A percentile compares a stretch with the other conserved stretches of the same genome.
These are phyloP conservation scores for Neoniphon sammara DNA, from an alignment of 2,797 vertebrate species.

Conservation along the genomic window DNA sequence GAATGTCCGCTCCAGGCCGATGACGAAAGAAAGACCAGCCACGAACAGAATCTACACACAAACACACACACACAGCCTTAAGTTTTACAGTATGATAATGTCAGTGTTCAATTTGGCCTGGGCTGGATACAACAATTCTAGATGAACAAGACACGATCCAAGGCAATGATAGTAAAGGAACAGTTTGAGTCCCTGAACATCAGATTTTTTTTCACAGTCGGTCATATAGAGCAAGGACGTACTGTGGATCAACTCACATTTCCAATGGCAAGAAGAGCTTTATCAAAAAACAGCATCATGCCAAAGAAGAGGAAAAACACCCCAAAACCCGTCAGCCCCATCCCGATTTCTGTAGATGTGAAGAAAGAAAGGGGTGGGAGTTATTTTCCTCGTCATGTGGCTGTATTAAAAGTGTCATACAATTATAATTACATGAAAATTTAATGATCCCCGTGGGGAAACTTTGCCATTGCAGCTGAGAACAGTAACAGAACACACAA, in stretches of 20 bases:
- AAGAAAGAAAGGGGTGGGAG: constrained; percentile 11
- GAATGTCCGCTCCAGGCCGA: constrained; percentile 96
- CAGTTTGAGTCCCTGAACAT: not conserved
- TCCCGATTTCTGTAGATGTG: constrained; percentile 72
- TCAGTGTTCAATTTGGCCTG: not conserved
- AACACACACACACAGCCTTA: not conserved
- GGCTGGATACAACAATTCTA: not conserved
- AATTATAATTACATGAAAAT: not conserved
- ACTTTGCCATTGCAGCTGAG: not conserved
- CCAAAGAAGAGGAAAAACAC: constrained; percentile 75
- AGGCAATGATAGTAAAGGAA: too few species aligned
- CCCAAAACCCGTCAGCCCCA: constrained; percentile 79
- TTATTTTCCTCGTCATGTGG: not conserved
- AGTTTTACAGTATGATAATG: not conserved
- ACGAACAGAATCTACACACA: constrained; percentile 92
- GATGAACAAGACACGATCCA: not conserved
- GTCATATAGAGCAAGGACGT: not conserved
- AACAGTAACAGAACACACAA: too few species aligned
- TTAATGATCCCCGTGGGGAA: not conserved
- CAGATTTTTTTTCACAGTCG: not conserved
- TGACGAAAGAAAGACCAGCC: constrained; percentile 94
- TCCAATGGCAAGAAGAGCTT: constrained; percentile 69
- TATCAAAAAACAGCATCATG: constrained; percentile 81
- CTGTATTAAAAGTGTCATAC: not conserved
- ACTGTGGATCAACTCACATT: constrained; percentile 60